Base-by-base conservation (phyloP, 2,113 vertebrate genomes). In the Brienomyrus longianalis region DNA sequence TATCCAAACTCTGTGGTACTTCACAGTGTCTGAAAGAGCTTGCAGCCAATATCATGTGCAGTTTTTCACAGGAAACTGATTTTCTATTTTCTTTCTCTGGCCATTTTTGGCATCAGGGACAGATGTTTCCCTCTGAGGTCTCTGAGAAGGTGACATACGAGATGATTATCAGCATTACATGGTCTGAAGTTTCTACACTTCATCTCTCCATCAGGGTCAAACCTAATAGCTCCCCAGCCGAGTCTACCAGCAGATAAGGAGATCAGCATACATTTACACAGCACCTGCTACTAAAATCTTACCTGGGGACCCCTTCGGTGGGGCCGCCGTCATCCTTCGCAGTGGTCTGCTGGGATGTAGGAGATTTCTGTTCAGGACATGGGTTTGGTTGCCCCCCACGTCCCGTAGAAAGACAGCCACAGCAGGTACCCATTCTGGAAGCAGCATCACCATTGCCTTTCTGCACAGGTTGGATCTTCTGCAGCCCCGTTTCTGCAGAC, bases 341-440 rank as follows among this genome's bases (percentile, higher is more conserved):
- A 89, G 90, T 89, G 17, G 88, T 88, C 90, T 95, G 91, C 19
- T 84, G 92, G 91, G 91, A 87, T 93, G 90, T 89, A 89, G 39
- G 88, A 89, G 84, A 83, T 88, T 90, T 90, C 91, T 91, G 74
- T 39, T 91, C 92, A 39, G 45, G 88, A 89, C 90, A 91, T 80
- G 84, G 90, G 17, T 5, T 51, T 62, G 51, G 74, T 21, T 93
- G 89, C 50, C 90, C 91, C 89, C 54, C 56, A n/a, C 54, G 80
- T 50, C 92, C 90, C 48, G 91, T 47, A 89, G 93, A 93, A 91
- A 95, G 89, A 86, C 94, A 95, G 87, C 92, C 92, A 90, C 93
- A 95, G 93, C 93, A 95, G 92, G 93, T 92, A 89, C 94, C 95
- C 95, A 96, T 96, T 92, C 89, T 66, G 70, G 62, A 31, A 35